These are phyloP conservation scores for Parazoanthus darwini DNA, from an alignment of 92 coral and sea anemone genomes.

Conservation along the genomic window DNA sequence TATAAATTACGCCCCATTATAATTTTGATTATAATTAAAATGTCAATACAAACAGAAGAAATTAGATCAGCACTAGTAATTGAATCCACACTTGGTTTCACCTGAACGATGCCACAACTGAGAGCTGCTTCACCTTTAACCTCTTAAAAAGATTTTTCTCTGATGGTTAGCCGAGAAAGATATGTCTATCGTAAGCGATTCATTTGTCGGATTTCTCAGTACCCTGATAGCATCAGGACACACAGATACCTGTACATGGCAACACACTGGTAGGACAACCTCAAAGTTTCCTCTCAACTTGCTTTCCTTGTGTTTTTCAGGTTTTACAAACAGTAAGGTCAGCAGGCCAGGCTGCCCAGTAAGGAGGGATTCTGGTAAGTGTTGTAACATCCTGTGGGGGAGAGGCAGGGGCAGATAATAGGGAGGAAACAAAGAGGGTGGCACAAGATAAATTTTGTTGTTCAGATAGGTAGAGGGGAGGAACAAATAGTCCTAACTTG, in stretches of 20 bases:
- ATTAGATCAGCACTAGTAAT: too few species aligned
- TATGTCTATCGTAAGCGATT: too few species aligned
- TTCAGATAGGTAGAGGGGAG: too few species aligned
- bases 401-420: neutral
- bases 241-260: neutral
- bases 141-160: too few species aligned
- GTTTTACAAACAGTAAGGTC: slow-evolving; percentile 82
- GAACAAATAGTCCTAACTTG: neutral
- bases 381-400: neutral
- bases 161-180: too few species aligned
- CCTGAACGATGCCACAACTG: too few species aligned
- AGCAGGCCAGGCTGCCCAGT: slow-evolving; percentile 88
- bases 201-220: too few species aligned
- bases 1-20: too few species aligned
- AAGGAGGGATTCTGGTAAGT: slow-evolving; percentile 91
- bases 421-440: neutral
- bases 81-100: too few species aligned
- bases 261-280: neutral
- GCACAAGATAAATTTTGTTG: neutral
- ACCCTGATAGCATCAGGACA: neutral
- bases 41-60: too few species aligned
- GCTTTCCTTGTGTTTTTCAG: slow-evolving; percentile 38
- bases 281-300: neutral
- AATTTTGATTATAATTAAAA: too few species aligned
- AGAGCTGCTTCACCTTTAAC: too few species aligned